A percentile compares a stretch with the other conserved stretches of the same genome.
Conservation (phyloP, 2,113 vertebrate genomes). For the Cromileptes altivelis region DNA sequence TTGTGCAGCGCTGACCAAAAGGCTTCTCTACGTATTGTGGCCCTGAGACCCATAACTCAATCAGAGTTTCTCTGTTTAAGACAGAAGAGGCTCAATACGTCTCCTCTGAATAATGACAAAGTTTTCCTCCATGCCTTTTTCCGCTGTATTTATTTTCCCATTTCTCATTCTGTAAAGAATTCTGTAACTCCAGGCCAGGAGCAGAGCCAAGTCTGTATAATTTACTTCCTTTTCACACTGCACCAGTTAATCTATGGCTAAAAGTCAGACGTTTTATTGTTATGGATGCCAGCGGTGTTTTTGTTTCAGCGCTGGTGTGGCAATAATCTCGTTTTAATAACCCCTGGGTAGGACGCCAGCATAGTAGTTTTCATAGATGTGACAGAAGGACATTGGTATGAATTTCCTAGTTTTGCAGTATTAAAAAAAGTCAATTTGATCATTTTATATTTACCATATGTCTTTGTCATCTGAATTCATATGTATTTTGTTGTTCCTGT, state of each 20-base stretch:
- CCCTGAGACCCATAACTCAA: conserved; percentile 19
- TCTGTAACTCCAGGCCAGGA: conserved; percentile 36
- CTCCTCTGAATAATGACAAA: conserved; percentile 13
- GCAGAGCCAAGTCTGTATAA: conserved; percentile 17
- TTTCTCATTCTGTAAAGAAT: conserved; percentile 26
- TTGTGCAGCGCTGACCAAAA: conserved; percentile 10
- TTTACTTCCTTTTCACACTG: conserved; percentile 26
- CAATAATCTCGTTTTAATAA: conserved; percentile 37
- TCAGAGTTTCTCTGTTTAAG: conserved; percentile 28
- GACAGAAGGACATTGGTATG: not conserved
- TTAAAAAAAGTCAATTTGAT: not conserved
- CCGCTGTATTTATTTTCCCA: conserved; percentile 30
- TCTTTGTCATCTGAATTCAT: conserved; percentile 2
- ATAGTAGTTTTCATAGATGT: conserved; percentile 8
- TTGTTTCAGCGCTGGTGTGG: conserved; percentile 13
- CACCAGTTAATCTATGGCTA: conserved; percentile 38
- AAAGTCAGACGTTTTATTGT: conserved; percentile 31
- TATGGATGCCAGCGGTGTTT: conserved; percentile 14
- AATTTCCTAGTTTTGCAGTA: not conserved
- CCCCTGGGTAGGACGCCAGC: not conserved
- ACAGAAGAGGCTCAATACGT: not conserved
- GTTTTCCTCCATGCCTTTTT: conserved; percentile 20
- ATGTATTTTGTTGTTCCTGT: not conserved
- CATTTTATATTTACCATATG: not conserved
- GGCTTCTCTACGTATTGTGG: not conserved